Base-by-base conservation (phyloP, 2,888 invertebrate species). In the Stegophylla sp. region DNA sequence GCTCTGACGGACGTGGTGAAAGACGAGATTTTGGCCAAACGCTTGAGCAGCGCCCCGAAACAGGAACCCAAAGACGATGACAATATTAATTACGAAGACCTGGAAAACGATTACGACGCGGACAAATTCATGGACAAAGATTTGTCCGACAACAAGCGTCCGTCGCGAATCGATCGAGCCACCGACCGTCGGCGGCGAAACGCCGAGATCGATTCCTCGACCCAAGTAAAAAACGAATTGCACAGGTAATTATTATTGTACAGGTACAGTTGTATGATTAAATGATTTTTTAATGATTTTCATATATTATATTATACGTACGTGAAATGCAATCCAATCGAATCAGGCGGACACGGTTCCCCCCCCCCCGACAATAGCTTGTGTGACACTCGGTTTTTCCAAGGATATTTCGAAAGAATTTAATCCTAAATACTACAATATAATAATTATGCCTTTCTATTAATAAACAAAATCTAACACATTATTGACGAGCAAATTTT, bases 111-210 rank as follows among this genome's bases (percentile, higher is more conserved):
- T 20, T 51, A 76, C 26, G 67, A 34, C 17, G 34, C 23, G 0
- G 48, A 79, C n/a, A n/a, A 1, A 20, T 79, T 79, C 23, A 79
- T 79, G 79, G 71, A 45, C 59, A 71, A 15, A 20, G 34, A 71
- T 12, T 51, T 79, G 23, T 41, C n/a, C 7, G 67, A 69, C 23
- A 79, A 79, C 10, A 61, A 61, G 41, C 61, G 48, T 45, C 71
- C 79, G 7, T 4, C 23, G 7, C 66, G 53, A 17, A 59, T 13
- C 26, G 20, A n/a, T 10, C 64, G 75, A 63, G 15, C 5, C n/a
- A 12, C 9, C 4, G 17, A 23, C 26, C 67, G 69, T 15, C 28
- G 4, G 1, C 56, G 59, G 10, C 77, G 77, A 7, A 67, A 12
- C 1, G 69, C 77, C n/a, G 77, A 59, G 12, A 53, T 79, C 5